These are phyloP conservation scores for Taeniopygia guttata DNA, from an alignment of 2,797 vertebrate species.

Conservation along the genomic window DNA sequence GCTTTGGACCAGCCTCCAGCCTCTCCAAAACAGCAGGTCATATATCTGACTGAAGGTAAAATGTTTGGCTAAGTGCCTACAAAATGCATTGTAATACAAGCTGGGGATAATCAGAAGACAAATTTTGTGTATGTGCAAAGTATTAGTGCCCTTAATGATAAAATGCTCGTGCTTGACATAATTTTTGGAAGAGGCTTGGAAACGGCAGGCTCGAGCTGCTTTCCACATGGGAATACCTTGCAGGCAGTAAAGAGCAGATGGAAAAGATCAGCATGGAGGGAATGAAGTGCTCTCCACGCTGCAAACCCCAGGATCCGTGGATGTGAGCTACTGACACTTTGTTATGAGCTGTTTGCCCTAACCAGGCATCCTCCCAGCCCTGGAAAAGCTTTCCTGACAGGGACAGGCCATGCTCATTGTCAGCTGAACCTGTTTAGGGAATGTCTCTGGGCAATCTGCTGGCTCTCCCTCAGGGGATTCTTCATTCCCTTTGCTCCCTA, in stretches of 20 bases:
- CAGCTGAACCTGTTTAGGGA: background rate
- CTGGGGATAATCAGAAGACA: slow-evolving; percentile 48
- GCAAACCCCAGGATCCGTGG: background rate
- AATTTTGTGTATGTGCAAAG: slow-evolving; percentile 50
- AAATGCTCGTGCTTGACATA: slow-evolving; percentile 7
- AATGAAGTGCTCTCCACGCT: slow-evolving; percentile 5
- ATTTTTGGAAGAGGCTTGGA: slow-evolving; percentile 35
- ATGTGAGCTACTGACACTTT: background rate
- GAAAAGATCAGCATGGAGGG: slow-evolving; percentile 30
- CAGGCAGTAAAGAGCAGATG: slow-evolving; percentile 56
- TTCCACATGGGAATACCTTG: slow-evolving; percentile 33
- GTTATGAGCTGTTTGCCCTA: background rate
- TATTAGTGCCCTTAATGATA: slow-evolving; percentile 36
- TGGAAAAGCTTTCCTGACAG: background rate
- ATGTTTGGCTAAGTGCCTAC: slow-evolving; percentile 2
- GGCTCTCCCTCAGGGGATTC: background rate
- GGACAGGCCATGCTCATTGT: background rate
- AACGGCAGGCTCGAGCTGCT: background rate
- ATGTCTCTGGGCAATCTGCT: background rate
- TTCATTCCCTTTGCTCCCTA: background rate
- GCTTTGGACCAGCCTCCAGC: slow-evolving; percentile 12
- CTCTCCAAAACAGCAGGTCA: slow-evolving; percentile 18
- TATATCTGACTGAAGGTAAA: slow-evolving; percentile 49
- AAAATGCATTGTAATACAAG: slow-evolving; percentile 33
- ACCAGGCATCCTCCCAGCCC: background rate